phyloP scores from a whole-genome alignment of 37 sponge, comb jelly and placozoan genomes.

The Haliclona indistincta region DNA sequence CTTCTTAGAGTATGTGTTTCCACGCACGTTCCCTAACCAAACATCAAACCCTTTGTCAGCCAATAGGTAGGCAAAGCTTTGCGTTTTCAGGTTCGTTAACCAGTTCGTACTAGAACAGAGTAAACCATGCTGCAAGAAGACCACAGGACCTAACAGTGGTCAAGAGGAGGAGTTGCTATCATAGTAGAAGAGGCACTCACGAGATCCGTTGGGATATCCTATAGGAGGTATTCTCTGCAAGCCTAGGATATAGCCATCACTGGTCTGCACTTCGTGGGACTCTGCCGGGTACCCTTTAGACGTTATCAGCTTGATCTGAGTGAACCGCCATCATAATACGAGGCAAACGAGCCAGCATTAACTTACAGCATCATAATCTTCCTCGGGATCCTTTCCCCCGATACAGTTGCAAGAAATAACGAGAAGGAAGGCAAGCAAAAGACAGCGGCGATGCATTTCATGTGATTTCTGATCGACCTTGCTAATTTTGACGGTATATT shows the following conservation, averaged over 20 bases:
- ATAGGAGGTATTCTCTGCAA: constrained; percentile 87
- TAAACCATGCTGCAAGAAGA: constrained; percentile 86
- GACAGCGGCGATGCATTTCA: too few species aligned
- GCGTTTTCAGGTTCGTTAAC: constrained; percentile 60
- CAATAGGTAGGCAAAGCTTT: constrained; percentile 70
- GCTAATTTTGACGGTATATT: too few species aligned
- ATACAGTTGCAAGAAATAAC: too few species aligned
- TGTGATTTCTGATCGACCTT: too few species aligned
- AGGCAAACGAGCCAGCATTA: too few species aligned
- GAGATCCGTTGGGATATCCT: background rate
- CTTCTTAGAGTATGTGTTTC: constrained; percentile 92
- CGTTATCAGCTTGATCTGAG: constrained; percentile 76
- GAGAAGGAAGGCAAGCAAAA: too few species aligned
- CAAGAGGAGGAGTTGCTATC: background rate
- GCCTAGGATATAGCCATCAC: constrained; percentile 88
- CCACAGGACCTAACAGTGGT: constrained; percentile 43
- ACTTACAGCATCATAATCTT: too few species aligned
- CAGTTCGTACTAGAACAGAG: constrained; percentile 78
- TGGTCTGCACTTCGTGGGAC: constrained; percentile 76
- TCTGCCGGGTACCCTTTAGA: constrained; percentile 89
- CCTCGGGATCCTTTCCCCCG: too few species aligned
- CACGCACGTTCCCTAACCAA: constrained; percentile 96
- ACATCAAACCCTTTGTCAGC: constrained; percentile 97
- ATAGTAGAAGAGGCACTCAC: background rate
- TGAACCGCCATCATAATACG: too few species aligned